These are phyloP conservation scores for Calvadosia cruxmelitensis DNA, from an alignment of 30 jellyfish, hydroid and myxozoan species.

Conservation along the genomic window DNA sequence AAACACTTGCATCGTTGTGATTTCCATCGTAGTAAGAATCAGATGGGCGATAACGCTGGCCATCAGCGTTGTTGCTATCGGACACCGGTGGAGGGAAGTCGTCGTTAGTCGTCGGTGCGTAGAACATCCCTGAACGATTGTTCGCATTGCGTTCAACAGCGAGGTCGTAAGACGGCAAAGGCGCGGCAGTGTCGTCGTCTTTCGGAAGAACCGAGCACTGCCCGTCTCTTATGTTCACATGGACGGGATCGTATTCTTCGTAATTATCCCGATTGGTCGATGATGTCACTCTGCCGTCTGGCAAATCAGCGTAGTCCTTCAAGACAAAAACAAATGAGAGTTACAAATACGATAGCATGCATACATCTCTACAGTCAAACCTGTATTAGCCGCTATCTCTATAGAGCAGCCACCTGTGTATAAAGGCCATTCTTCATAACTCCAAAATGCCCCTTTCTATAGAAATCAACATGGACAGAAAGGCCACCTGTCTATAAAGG, in stretches of 20 bases:
- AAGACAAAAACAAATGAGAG: too few species aligned
- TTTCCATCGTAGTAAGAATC: not conserved
- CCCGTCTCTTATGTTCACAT: not conserved
- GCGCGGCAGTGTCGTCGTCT: not conserved
- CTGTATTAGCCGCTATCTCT: too few species aligned
- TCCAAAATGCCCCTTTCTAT: too few species aligned
- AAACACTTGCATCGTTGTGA: not conserved
- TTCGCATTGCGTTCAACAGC: not conserved
- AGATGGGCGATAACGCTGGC: not conserved
- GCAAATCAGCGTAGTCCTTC: too few species aligned
- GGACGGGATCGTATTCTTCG: not conserved
- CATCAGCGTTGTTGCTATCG: not conserved
- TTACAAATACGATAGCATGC: too few species aligned
- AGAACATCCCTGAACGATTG: not conserved
- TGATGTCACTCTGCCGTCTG: too few species aligned
- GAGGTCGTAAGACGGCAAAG: not conserved
- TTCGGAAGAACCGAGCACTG: not conserved
- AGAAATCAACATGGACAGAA: too few species aligned
- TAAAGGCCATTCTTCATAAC: too few species aligned
- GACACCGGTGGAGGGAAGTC: not conserved
- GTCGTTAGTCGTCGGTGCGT: not conserved
- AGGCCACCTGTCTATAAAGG: too few species aligned
- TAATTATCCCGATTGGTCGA: too few species aligned
- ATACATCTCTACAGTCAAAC: too few species aligned
- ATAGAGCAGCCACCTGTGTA: too few species aligned